Evolutionary conservation across 2,888 invertebrate genomes (phyloP), one percentile per base, ranked within the genome.

Genomic region (Strigamia crassipes): DNA sequence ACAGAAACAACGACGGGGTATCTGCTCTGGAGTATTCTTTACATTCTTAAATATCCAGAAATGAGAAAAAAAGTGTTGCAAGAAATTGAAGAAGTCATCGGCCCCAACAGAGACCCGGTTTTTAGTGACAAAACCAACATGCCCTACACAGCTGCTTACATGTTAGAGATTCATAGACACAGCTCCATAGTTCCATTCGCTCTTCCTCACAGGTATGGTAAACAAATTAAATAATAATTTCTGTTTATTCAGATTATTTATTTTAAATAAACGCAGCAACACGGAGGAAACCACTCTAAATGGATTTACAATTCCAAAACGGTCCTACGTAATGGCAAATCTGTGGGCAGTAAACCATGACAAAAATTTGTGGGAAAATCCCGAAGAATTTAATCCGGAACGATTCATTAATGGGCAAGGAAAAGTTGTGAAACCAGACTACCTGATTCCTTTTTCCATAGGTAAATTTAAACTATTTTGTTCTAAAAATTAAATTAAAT

Each of bases 371-470:
- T 82, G 82, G 82, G 38, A 13, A n/a, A 42, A 31, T 21, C 81
- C 82, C 0, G 78, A 61, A 21, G 41, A 41, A 0, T 82, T 82
- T 51, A 34, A 81, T 23, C 82, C 82, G 6, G 80, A 82, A 15
- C 66, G 80, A 38, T 82, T 82, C 27, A 34, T 82, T n/a, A 81
- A 80, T 18, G 18, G n/a, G 0, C 21, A 81, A 18, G 82, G 82
- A 51, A 18, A 82, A 56, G 80, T 82, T 0, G 66, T 66, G 23
- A 51, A 81, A 13, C 23, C 61, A 6, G 80, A 82, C 34, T 13
- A 81, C 15, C n/a, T 82, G 0, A 46, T 82, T 61, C 82, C 82
- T 13, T 82, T 82, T 66, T 79, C 79, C n/a, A n/a, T 41, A 1
- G 79, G 79, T 79, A 78, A 38, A 27, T 1, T 3, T 1, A 27